These are phyloP conservation scores for Siniperca undulata DNA, from an alignment of 2,797 vertebrate species.

Conservation along the genomic window DNA sequence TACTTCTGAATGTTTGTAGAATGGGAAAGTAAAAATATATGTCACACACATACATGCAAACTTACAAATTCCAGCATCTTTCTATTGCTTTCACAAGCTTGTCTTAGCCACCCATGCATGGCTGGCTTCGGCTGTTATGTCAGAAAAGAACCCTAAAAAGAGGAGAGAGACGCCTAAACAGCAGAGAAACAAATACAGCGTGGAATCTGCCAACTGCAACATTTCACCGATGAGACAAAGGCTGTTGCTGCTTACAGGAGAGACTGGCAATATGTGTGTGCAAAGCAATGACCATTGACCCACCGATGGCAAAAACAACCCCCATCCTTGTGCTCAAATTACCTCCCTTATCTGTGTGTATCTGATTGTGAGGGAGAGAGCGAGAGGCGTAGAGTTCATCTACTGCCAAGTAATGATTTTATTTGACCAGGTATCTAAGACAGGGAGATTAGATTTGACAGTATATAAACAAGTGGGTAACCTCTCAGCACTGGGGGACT, in stretches of 20 bases:
- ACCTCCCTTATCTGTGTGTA: slow-evolving; percentile 71
- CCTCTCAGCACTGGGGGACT: neutral
- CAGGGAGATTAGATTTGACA: slow-evolving; percentile 50
- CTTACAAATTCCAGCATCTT: slow-evolving; percentile 9
- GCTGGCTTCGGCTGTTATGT: slow-evolving; percentile 20
- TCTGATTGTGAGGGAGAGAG: slow-evolving; percentile 46
- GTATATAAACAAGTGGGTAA: slow-evolving; percentile 34
- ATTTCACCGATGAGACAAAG: slow-evolving; percentile 71
- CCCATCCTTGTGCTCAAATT: slow-evolving; percentile 63
- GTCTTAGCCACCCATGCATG: slow-evolving; percentile 8
- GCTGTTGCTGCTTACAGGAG: slow-evolving; percentile 63
- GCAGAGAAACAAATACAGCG: slow-evolving; percentile 67
- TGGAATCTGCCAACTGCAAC: slow-evolving; percentile 76
- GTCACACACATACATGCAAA: neutral
- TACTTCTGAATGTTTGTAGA: neutral
- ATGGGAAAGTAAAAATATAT: slow-evolving; percentile 18
- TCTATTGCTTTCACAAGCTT: neutral
- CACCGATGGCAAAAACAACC: slow-evolving; percentile 72
- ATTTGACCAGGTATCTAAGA: slow-evolving; percentile 59
- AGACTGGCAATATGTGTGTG: slow-evolving; percentile 40
- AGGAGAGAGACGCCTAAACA: slow-evolving; percentile 36
- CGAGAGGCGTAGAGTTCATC: slow-evolving; percentile 45
- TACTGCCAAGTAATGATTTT: slow-evolving; percentile 62
- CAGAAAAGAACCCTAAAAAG: slow-evolving; percentile 42
- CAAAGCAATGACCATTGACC: slow-evolving; percentile 76